Base-by-base conservation (phyloP, 2,113 vertebrate species). In the Lophura nycthemera region DNA sequence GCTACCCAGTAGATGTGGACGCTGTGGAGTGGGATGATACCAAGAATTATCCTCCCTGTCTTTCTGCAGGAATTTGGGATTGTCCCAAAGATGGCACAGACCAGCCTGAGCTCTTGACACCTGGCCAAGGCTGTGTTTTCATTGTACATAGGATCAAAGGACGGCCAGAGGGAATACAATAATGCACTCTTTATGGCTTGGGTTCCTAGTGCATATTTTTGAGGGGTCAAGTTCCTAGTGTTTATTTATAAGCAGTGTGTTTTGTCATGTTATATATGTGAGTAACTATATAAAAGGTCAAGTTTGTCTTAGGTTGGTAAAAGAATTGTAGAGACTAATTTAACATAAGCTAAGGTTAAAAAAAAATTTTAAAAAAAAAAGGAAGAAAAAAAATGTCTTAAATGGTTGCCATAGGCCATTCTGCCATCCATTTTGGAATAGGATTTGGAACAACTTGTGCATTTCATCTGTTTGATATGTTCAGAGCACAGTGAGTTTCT, bases 391-490 rank as follows among this genome's bases (percentile, higher is more conserved):
- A 30, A 67, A 72, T 36, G 86, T 86, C 32, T 79, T 40, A 66
- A 82, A 81, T 10, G 13, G 48, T 71, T 88, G 48, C 13, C 40
- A 12, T 72, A 73, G 70, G 52, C 65, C 42, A 84, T 66, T 63
- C 45, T 15, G 45, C 59, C 60, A 71, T 40, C 65, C 76, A n/a
- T 90, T 92, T 89, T 92, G 79, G 83, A 92, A 91, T 52, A 94
- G 88, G 94, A 95, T 97, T 96, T 96, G 73, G 91, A 96, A 94
- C 89, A 91, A 88, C 93, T 97, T 97, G 94, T 96, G 83, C 87
- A 65, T 96, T 66, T 79, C 82, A 91, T 97, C 97, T 96, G 93
- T 97, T 97, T 96, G 72, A 90, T 96, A 94, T 97, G 97, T 97
- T 97, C 94, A 96, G 89, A 96, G 96, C 95, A 97, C 74, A 45